A percentile compares a stretch with the other conserved stretches of the same genome.
phyloP scores from a whole-genome alignment of 30 jellyfish, hydroid and myxozoan species.

The Aurelia aurita complex sp. Pacific region DNA sequence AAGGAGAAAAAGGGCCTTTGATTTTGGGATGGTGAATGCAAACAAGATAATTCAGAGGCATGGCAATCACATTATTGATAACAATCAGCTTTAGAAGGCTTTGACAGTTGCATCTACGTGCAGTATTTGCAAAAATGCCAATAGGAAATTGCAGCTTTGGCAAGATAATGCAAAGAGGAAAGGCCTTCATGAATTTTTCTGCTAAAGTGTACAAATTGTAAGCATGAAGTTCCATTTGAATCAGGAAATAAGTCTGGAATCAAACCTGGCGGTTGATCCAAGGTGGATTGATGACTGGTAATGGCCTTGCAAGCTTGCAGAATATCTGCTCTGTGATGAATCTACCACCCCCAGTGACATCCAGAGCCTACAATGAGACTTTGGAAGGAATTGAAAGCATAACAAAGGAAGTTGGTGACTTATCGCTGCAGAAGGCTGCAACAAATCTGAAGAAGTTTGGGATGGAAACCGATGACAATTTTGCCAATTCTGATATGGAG shows the following conservation, averaged over 20 bases:
- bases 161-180: neutral
- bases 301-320: conserved; percentile 40
- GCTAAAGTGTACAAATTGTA: neutral
- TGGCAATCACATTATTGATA: neutral
- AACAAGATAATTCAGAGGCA: neutral
- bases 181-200: neutral
- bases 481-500: neutral
- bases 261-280: neutral
- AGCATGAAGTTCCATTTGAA: neutral
- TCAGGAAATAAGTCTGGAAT: neutral
- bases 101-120: neutral
- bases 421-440: conserved; percentile 7
- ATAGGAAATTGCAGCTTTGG: neutral
- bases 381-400: neutral
- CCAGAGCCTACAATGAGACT: conserved; percentile 8
- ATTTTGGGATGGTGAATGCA: neutral
- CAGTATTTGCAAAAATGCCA: neutral
- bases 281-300: conserved; percentile 31
- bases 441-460: neutral
- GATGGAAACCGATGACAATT: neutral
- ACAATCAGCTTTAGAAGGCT: neutral
- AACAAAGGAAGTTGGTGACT: conserved; percentile 2
- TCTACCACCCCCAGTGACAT: conserved; percentile 56
- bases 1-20: neutral
- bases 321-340: conserved; percentile 32